These are phyloP conservation scores for Aphodius granarius DNA, from an alignment of 2,888 invertebrate species.

Conservation along the genomic window DNA sequence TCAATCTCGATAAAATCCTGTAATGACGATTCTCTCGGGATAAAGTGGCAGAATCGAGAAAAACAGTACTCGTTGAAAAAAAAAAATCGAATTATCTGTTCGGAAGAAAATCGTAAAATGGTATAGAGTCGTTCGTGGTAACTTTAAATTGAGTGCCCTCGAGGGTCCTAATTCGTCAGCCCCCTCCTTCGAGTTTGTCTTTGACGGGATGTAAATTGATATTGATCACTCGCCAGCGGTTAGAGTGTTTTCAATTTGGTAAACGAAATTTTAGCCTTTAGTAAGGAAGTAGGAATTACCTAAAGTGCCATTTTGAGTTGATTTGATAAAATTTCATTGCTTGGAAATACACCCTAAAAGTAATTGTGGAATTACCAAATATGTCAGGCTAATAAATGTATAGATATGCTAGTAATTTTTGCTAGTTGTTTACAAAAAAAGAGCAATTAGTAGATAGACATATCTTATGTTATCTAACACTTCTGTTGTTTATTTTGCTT, in stretches of 20 bases:
- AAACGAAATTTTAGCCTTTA: not conserved
- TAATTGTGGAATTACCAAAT: not conserved
- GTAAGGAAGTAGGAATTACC: not conserved
- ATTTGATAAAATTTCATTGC: not conserved
- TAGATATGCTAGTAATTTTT: not conserved
- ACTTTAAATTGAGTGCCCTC: not conserved
- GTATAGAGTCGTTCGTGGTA: not conserved
- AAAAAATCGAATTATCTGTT: not conserved
- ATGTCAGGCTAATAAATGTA: not conserved
- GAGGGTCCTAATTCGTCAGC: not conserved
- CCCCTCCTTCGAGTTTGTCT: not conserved
- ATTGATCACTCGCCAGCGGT: not conserved
- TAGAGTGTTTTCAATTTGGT: not conserved
- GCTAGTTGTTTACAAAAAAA: not conserved
- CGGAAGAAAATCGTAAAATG: not conserved
- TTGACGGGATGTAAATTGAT: not conserved
- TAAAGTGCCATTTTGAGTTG: not conserved
- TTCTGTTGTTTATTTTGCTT: not conserved
- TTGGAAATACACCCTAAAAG: not conserved
- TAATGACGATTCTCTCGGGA: not conserved
- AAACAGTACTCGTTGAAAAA: not conserved
- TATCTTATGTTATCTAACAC: not conserved
- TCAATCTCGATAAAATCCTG: not conserved
- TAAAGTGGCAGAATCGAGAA: not conserved
- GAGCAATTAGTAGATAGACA: no score